Conservation (phyloP, 2,113 vertebrate species). For the Urocynchramus pylzowi region DNA sequence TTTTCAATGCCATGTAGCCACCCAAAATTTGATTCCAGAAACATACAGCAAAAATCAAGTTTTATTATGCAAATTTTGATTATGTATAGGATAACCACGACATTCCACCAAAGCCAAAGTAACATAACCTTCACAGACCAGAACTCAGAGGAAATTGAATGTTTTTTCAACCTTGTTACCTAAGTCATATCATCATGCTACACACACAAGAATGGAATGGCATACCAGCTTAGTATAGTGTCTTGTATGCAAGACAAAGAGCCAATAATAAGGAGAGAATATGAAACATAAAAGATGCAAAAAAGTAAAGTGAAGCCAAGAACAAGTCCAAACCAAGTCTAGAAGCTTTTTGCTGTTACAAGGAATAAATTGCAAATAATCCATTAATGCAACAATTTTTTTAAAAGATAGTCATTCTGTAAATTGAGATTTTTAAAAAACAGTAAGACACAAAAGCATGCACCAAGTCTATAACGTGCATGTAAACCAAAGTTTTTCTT, state of each 20-base stretch:
- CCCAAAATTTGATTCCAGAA: background rate
- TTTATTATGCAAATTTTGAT: background rate
- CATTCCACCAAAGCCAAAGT: background rate
- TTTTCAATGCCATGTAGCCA: background rate
- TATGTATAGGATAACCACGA: background rate
- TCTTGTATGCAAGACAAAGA: background rate
- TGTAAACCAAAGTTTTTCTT: background rate
- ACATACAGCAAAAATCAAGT: background rate
- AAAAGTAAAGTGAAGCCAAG: background rate
- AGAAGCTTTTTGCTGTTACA: background rate
- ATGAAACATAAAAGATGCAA: background rate
- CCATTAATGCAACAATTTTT: background rate
- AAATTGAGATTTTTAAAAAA: background rate
- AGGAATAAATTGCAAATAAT: background rate
- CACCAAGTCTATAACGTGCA: background rate
- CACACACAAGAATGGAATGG: background rate
- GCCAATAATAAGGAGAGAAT: background rate
- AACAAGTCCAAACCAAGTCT: background rate
- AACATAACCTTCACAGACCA: background rate
- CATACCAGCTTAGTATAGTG: background rate
- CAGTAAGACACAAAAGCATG: background rate
- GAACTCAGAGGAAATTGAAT: background rate
- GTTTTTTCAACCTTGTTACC: rapidly evolving
- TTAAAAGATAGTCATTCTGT: background rate
- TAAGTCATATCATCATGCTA: background rate